Percentiles rank a stretch among this genome's conserved stretches.
phyloP scores from a whole-genome alignment of 2,888 invertebrate genomes.

The Synergus japonicus region DNA sequence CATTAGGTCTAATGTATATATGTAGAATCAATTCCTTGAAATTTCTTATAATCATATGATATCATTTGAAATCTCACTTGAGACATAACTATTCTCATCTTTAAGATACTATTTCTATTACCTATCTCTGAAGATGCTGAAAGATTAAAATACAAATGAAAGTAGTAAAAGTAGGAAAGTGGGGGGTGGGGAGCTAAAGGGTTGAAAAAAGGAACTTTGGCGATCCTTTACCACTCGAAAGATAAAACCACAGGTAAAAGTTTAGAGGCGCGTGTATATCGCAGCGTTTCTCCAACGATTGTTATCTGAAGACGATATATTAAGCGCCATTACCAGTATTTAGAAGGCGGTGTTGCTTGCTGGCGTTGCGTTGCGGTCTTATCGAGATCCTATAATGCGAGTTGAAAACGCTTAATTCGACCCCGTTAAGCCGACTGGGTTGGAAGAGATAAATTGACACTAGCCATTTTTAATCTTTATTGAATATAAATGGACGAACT shows the following conservation, averaged over 20 bases:
- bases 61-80: no score
- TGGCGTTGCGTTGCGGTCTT: constrained; percentile 56
- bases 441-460: neutral
- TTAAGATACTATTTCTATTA: neutral
- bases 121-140: neutral
- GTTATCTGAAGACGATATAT: constrained; percentile 73
- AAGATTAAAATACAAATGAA: neutral
- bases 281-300: constrained; percentile 68
- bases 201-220: constrained; percentile 40
- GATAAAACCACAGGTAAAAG: constrained; percentile 59
- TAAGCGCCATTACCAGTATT: constrained; percentile 74
- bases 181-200: constrained; percentile 2
- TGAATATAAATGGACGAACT: neutral
- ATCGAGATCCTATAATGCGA: constrained; percentile 63
- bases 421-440: neutral
- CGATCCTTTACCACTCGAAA: constrained; percentile 29
- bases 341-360: constrained; percentile 68
- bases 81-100: neutral
- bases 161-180: neutral
- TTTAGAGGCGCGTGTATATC: constrained; percentile 63
- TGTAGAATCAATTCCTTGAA: no score
- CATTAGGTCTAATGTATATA: no score
- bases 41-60: no score
- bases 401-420: constrained; percentile 28
- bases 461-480: neutral